Evolutionary conservation across 2,888 invertebrate species (phyloP), one percentile per base, ranked within the genome.

Genomic region (Drosophila maculinotata): DNA sequence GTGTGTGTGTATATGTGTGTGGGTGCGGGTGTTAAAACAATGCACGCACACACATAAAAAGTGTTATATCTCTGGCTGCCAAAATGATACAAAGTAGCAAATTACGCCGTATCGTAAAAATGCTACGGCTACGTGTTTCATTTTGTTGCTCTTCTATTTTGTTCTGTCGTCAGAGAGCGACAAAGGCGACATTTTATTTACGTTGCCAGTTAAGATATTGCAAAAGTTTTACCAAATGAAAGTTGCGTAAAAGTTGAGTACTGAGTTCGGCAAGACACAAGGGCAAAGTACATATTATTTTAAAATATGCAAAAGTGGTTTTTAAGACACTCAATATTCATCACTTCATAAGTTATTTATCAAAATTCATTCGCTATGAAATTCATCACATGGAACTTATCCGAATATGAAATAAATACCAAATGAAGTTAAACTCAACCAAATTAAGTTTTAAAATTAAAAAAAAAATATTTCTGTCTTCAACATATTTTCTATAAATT

Each of bases 1-100:
- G 30, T 15, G 10, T 15, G 23, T 17, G n/a, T 38, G 15, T 39
- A 17, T 26, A 14, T 39, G 30, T 33, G 14, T 15, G 8, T 36
- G 49, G 26, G 41, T 25, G 41, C 31, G 39, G 28, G 39, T 45
- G 53, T 47, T 44, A 38, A 54, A 48, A 63, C 75, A 74, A 59
- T 42, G 56, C 79, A 81, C 76, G 79, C 76, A 75, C 79, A 63
- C 64, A 70, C 76, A 74, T 70, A 84, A 81, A 60, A 73, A 35
- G 5, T 26, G 54, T 54, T 56, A 42, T 59, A 65, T 69, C 33
- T 47, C 31, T 17, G 38, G 44, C 69, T 47, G 60, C 41, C 72
- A 72, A 85, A 82, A 67, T 62, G 76, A 69, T 66, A 76, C 79
- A 79, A 79, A 82, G 63, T 82, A 85, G 66, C 69, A 76, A 82